phyloP scores from a whole-genome alignment of 2,888 invertebrate species.

The Pseudococcus jackbeardsleyi region DNA sequence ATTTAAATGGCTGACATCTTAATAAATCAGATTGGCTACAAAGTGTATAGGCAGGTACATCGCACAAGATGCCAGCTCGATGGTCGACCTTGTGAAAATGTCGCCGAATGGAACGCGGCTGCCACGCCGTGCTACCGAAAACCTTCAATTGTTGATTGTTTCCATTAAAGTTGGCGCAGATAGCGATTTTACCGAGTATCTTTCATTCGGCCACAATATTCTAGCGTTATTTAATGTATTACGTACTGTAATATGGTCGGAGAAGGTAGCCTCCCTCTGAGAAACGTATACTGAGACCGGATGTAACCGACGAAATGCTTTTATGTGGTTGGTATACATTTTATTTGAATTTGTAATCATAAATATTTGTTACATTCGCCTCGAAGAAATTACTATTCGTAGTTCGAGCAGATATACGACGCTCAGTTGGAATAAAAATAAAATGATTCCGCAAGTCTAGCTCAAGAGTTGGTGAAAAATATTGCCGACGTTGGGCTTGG shows the following conservation, averaged over 20 bases:
- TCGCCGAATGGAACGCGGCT: constrained; percentile 12
- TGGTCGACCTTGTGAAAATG: neutral
- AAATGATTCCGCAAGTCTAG: neutral
- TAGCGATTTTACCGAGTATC: constrained; percentile 65
- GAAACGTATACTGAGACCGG: neutral
- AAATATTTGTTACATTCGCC: constrained; percentile 19
- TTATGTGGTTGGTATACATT: constrained; percentile 30
- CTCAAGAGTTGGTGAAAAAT: neutral
- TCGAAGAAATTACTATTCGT: constrained; percentile 12
- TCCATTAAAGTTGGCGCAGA: constrained; percentile 64
- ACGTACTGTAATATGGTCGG: neutral
- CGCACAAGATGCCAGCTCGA: neutral
- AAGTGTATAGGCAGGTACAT: neutral
- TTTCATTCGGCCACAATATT: constrained; percentile 58
- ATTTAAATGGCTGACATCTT: constrained; percentile 21
- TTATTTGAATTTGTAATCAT: constrained; percentile 37
- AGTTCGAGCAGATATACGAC: neutral
- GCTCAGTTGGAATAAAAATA: neutral
- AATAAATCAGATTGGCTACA: constrained; percentile 6
- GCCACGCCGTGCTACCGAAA: constrained; percentile 44
- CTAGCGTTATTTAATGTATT: constrained; percentile 37
- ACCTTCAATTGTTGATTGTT: constrained; percentile 48
- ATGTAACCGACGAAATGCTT: constrained; percentile 33
- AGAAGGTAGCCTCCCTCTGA: neutral
- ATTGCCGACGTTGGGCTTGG: neutral